Evolutionary conservation across 2,797 vertebrate genomes (phyloP).

Genomic region (Eidolon dupreanum): DNA sequence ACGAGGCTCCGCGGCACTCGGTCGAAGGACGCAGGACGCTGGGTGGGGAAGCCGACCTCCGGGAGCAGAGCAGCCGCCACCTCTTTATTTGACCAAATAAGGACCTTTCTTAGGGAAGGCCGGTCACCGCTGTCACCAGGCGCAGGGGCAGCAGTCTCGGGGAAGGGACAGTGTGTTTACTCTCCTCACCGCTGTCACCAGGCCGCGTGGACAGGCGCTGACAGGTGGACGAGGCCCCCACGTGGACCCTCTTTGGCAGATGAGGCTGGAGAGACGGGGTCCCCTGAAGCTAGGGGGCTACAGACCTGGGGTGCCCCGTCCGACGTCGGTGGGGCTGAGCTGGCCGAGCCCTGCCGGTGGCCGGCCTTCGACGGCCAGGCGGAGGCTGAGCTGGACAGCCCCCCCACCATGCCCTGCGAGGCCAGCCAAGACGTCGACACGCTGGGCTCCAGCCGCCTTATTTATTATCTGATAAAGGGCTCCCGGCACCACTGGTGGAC

Average conservation of each 20-base stretch:
- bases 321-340: not conserved
- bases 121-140: not conserved
- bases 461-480: slow-evolving; percentile 84
- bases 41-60: not conserved
- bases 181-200: accelerated
- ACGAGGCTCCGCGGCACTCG: accelerated
- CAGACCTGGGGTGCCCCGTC: not conserved
- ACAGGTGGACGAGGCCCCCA: not conserved
- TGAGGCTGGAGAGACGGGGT: not conserved
- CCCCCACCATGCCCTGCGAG: slow-evolving; percentile 12
- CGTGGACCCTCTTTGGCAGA: not conserved
- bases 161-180: accelerated
- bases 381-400: not conserved
- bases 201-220: not conserved
- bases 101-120: not conserved
- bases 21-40: accelerated
- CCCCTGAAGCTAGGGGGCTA: not conserved
- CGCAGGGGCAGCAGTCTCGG: accelerated
- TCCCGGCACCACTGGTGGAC: slow-evolving; percentile 74
- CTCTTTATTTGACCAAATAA: not conserved
- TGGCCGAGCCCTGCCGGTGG: not conserved
- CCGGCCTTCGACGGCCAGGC: not conserved
- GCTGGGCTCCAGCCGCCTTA: slow-evolving; percentile 86
- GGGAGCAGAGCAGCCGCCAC: not conserved
- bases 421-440: slow-evolving; percentile 85